Conservation (phyloP, 2,797 vertebrate genomes). For the Leptodactylus fallax region DNA sequence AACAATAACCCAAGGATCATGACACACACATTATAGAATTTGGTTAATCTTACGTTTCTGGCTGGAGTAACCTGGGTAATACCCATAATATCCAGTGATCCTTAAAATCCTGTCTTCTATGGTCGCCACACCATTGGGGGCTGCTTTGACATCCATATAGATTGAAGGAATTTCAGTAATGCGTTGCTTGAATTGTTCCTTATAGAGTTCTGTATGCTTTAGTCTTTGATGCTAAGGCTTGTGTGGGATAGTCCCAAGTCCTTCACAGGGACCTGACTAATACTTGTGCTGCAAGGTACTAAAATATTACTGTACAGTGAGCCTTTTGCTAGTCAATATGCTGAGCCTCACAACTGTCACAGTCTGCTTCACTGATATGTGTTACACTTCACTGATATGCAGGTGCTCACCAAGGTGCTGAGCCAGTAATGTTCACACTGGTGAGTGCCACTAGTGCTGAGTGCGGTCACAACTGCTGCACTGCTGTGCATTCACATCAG, state of each 20-base stretch:
- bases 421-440: neutral
- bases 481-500: neutral
- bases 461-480: neutral
- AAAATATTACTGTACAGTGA: neutral
- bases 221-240: neutral
- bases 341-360: neutral
- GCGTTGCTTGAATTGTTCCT: neutral
- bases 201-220: neutral
- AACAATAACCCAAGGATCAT: neutral
- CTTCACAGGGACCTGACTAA: neutral
- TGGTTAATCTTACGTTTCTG: conserved; percentile 88
- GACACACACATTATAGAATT: neutral
- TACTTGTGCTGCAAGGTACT: conserved; percentile 4
- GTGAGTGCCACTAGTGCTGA: neutral
- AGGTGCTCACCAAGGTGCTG: neutral
- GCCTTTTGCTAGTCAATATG: neutral
- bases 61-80: conserved; percentile 95
- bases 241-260: neutral
- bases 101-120: conserved; percentile 96
- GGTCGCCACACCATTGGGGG: conserved; percentile 93
- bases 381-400: neutral
- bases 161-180: conserved; percentile 34
- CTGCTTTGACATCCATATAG: conserved; percentile 86
- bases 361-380: neutral
- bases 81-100: conserved; percentile 98